Evolutionary conservation across 2,888 invertebrate genomes (phyloP), one percentile per base, ranked within the genome.

Genomic region (Troides aeacus): DNA sequence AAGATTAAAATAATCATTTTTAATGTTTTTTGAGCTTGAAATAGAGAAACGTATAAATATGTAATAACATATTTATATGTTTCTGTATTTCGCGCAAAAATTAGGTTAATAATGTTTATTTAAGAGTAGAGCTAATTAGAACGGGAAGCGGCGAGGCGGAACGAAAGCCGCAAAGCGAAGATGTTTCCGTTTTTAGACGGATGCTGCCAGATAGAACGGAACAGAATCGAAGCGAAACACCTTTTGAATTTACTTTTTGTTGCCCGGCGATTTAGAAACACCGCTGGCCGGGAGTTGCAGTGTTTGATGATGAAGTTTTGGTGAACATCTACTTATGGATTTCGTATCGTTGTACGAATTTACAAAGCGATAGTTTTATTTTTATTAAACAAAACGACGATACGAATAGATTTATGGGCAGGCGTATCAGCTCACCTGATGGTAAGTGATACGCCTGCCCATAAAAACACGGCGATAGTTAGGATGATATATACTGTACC

Each of bases 141-240:
- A 58, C 69, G 36, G 58, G 36, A 50, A 39, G 18, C 57, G 62
- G 50, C 65, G 69, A 53, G 57, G 65, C 69, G 65, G 66, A 70
- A 69, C 65, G 53, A 36, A 62, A 58, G 36, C 66, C 58, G 65
- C 65, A 61, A 24, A 24, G 65, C 62, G 50, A 64, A 64, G 64
- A 57, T 58, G 60, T 70, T 70, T 70, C 66, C 63, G 62, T 66
- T 66, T 66, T 50, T 58, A 70, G 62, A 66, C 58, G 66, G 70
- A 58, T 66, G 18, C 23, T 62, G 58, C 23, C 66, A 70, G 70
- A 70, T 66, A 66, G 66, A 70, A 70, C 66, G 66, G 58, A 70
- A 68, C 68, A 21, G 36, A 64, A 53, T 67, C 50, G 53, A 23
- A 64, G 56, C 30, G n/a, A 23, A 64, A 68, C 10, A 60, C 24